A percentile compares a stretch with the other conserved stretches of the same genome.
Conservation (phyloP, 2,888 invertebrate species). For the Eurytoma adleriae region DNA sequence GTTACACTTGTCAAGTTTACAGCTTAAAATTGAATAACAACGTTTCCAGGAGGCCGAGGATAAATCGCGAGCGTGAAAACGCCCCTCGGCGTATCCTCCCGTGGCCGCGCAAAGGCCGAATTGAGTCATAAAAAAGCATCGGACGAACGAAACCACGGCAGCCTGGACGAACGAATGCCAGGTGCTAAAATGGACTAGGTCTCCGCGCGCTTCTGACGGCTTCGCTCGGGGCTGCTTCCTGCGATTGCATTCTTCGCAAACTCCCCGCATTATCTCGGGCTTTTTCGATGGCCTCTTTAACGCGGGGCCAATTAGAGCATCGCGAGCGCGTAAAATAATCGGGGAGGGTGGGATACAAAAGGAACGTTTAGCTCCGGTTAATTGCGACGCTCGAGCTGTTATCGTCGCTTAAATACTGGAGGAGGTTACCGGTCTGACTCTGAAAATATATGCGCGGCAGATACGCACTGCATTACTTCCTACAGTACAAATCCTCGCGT, state of each 20-base stretch:
- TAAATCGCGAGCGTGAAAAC: slow-evolving; percentile 40
- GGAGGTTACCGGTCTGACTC: slow-evolving; percentile 19
- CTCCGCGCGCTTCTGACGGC: slow-evolving; percentile 38
- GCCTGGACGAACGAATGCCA: slow-evolving; percentile 37
- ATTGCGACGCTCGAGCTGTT: slow-evolving; percentile 40
- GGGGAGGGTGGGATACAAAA: background rate
- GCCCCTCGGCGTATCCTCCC: slow-evolving; percentile 20
- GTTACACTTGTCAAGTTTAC: slow-evolving; percentile 46
- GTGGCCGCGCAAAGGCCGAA: slow-evolving; percentile 40
- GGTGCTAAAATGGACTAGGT: slow-evolving; percentile 42
- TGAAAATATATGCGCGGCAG: background rate
- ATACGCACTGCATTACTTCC: slow-evolving; percentile 42
- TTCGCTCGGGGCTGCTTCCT: background rate
- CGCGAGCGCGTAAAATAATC: too few relatives aligned
- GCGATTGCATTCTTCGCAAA: too few relatives aligned
- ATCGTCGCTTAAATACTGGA: slow-evolving; percentile 36
- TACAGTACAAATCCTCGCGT: slow-evolving; percentile 28
- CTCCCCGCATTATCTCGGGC: too few relatives aligned
- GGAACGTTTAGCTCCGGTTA: slow-evolving; percentile 24
- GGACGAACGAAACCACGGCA: slow-evolving; percentile 45
- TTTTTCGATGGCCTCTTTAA: too few relatives aligned
- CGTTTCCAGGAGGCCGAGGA: slow-evolving; percentile 49
- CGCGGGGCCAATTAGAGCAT: too few relatives aligned
- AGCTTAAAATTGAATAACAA: slow-evolving; percentile 56
- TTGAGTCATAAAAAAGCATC: slow-evolving; percentile 51